phyloP scores from a whole-genome alignment of 2,888 invertebrate genomes.

The Palloptera scutellata region DNA sequence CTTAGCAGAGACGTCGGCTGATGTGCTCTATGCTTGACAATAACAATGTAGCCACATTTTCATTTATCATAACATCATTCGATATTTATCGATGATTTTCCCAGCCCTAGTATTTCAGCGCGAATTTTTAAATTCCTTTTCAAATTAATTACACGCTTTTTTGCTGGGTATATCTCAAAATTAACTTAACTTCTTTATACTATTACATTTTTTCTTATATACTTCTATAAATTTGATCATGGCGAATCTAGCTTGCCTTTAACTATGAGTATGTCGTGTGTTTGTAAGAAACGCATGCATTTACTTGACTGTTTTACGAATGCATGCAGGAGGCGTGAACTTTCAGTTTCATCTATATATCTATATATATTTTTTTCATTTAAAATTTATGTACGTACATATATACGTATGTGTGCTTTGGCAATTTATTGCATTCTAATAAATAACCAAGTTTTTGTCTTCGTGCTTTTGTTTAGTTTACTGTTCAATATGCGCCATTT shows the following conservation, averaged over 20 bases:
- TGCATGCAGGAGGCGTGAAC: constrained; percentile 33
- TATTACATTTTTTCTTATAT: too few species aligned
- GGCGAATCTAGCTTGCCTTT: neutral
- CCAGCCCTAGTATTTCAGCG: too few species aligned
- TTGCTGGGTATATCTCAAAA: too few species aligned
- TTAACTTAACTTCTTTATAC: too few species aligned
- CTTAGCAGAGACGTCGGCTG: too few species aligned
- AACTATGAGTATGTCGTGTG: constrained; percentile 2
- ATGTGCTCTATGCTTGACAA: too few species aligned
- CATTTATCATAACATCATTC: too few species aligned
- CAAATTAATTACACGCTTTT: too few species aligned
- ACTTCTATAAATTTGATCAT: too few species aligned
- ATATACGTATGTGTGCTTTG: constrained; percentile 1
- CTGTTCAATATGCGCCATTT: neutral
- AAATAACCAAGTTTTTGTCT: neutral
- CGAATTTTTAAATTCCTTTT: too few species aligned
- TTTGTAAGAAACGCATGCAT: neutral
- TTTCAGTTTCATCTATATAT: constrained; percentile 20
- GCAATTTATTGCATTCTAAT: neutral
- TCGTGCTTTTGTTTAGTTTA: neutral
- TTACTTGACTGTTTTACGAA: constrained; percentile 6
- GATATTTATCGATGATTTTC: too few species aligned
- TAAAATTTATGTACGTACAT: neutral
- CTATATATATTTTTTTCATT: neutral
- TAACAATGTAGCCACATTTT: too few species aligned